Base-by-base conservation (phyloP, 2,888 invertebrate genomes). In the Meghimatium bilineatum region DNA sequence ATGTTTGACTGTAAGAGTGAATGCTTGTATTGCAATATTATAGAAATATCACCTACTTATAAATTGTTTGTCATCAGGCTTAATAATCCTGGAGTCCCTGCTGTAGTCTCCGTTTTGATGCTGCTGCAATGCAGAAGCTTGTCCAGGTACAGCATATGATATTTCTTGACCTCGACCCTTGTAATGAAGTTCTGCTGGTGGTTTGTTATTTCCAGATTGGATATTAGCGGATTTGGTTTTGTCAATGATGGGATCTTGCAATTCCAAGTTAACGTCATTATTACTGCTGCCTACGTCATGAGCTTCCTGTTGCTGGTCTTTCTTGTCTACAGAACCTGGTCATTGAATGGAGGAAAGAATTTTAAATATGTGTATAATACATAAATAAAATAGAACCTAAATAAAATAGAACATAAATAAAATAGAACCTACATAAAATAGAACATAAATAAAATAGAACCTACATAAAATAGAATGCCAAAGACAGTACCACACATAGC, bases 1-100 rank as follows among this genome's bases (percentile, higher is more conserved):
- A 12, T 44, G 44, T 12, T 44, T 8, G 44, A 44, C 44, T 44
- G 44, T 12, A 44, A 44, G 12, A 8, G 12, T 44, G 44, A 44
- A 8, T 44, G 44, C 12, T 8, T 44, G 44, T 44, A 8, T 12
- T 8, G 5, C 44, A 5, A 8, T 8, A 5, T 44, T 44, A 44
- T 8, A 5, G 12, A 8, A n/a, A n/a, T 10, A 44, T 44, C 5
- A 81, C 81, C 20, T 49, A 81, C 81, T 60, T 12, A 81, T 49
- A 38, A 81, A 81, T 20, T 63, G 36, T 20, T 81, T 81, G 74
- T 81, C 81, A 44, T 75, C 75, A 20, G 63, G 60, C 23, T 56
- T 60, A 10, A 81, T 56, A 56, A 56, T 23, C 56, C 23, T 71
- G 52, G 72, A 80, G 36, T 56, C 72, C 34, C 60, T 52, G 36